Evolutionary conservation across 2,797 vertebrate genomes (phyloP).

Genomic region (Pseudochromis fuscus): DNA sequence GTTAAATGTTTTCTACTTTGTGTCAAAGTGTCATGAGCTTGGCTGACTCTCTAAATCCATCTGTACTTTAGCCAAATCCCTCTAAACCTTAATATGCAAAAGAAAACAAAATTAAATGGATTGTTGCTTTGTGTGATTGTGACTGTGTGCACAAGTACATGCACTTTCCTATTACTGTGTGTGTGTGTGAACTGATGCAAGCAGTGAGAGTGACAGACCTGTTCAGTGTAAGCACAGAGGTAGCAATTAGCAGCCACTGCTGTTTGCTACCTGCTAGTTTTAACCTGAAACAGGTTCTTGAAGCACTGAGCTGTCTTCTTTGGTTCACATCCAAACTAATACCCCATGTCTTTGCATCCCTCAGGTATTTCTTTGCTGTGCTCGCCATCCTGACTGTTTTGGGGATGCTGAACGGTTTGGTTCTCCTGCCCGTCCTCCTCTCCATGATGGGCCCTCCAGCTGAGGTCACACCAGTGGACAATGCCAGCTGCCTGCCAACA

Average conservation of each 20-base stretch:
- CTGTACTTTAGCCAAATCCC: conserved; percentile 26
- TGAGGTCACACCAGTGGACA: conserved; percentile 86
- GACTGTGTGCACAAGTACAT: neutral
- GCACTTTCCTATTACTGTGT: neutral
- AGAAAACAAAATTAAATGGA: conserved; percentile 70
- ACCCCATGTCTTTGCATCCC: neutral
- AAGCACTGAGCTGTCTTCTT: neutral
- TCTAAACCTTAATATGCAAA: conserved; percentile 35
- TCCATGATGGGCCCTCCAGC: conserved; percentile 94
- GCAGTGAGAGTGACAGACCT: conserved; percentile 56
- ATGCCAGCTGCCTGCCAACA: conserved; percentile 76
- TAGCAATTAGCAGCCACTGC: too few relatives aligned
- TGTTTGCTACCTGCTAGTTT: too few relatives aligned
- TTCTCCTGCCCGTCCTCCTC: conserved; percentile 94
- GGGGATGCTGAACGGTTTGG: conserved; percentile 95
- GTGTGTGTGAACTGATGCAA: conserved; percentile 11
- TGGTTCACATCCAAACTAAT: conserved; percentile 1
- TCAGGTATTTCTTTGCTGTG: conserved; percentile 97
- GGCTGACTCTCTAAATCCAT: conserved; percentile 23
- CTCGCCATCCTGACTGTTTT: conserved; percentile 93
- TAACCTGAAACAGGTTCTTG: too few relatives aligned
- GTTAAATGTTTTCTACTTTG: conserved; percentile 19
- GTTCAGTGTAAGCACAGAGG: conserved; percentile 63
- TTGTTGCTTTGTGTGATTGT: conserved; percentile 50
- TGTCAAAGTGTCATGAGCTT: conserved; percentile 21